phyloP scores from a whole-genome alignment of 1,140 invertebrate species.

The Tyrophagus putrescentiae region DNA sequence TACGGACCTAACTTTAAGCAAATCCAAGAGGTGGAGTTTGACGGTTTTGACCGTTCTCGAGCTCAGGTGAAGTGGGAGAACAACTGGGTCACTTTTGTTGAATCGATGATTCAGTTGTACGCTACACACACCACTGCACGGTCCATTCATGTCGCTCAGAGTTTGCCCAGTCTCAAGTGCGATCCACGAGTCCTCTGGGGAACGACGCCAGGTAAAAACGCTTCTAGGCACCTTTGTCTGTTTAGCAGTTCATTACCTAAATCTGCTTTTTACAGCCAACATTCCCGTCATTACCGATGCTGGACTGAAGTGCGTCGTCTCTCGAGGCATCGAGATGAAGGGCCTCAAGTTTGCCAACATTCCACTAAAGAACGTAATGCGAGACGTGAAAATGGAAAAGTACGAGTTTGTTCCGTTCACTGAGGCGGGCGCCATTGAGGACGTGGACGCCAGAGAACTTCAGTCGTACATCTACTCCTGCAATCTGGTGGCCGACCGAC shows the following conservation, averaged over 20 bases:
- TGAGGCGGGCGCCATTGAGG: slow-evolving; percentile 16
- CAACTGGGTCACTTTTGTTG: slow-evolving; percentile 41
- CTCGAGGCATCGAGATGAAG: slow-evolving; percentile 8
- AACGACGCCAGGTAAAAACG: neutral
- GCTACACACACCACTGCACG: slow-evolving; percentile 1
- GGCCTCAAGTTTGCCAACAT: slow-evolving; percentile 20
- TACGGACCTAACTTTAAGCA: slow-evolving; percentile 40
- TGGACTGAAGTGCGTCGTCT: slow-evolving; percentile 2
- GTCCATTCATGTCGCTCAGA: neutral
- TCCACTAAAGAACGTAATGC: slow-evolving; percentile 20
- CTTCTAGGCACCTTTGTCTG: neutral
- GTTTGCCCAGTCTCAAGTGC: slow-evolving; percentile 14
- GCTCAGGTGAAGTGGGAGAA: slow-evolving; percentile 33
- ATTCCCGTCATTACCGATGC: slow-evolving; percentile 1
- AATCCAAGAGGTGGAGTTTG: slow-evolving; percentile 25
- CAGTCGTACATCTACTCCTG: slow-evolving; percentile 12
- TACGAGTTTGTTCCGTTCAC: slow-evolving; percentile 16
- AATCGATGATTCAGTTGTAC: slow-evolving; percentile 39
- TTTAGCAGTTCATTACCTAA: neutral
- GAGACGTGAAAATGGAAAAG: slow-evolving; percentile 19
- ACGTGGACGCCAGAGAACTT: slow-evolving; percentile 3
- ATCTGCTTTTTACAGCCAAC: neutral
- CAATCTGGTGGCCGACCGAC: neutral
- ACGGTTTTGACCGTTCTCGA: slow-evolving; percentile 6
- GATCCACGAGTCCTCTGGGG: slow-evolving; percentile 2